Evolutionary conservation across 2,113 vertebrate genomes (phyloP).

Genomic region (Hypomesus transpacificus): DNA sequence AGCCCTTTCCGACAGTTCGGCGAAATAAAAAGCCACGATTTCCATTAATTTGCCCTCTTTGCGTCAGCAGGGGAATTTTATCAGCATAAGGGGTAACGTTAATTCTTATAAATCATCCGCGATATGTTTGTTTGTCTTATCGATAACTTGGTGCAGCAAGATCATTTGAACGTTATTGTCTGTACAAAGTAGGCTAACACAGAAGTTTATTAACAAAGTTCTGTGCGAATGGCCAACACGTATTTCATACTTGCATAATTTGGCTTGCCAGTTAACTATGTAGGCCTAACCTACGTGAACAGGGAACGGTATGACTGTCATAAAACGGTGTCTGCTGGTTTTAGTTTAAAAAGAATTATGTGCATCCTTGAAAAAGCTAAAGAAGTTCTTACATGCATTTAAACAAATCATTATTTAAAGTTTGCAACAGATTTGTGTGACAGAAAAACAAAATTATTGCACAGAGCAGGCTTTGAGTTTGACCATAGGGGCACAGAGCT

Average conservation of each 20-base stretch:
- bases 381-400: no score
- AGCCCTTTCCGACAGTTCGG: background rate
- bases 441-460: no score
- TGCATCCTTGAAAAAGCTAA: no score
- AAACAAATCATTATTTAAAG: no score
- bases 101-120: background rate
- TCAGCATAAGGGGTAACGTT: slow-evolving; percentile 37
- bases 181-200: background rate
- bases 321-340: no score
- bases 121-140: background rate
- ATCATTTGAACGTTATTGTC: background rate
- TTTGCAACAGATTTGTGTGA: no score
- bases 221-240: background rate
- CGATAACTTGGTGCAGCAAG: background rate
- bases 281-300: no score
- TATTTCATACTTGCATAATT: background rate
- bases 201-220: background rate
- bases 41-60: slow-evolving; percentile 25
- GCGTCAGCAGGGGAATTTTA: slow-evolving; percentile 15
- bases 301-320: no score
- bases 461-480: no score
- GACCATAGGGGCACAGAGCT: no score
- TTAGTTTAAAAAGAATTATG: no score
- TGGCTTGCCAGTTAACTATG: no score
- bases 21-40: slow-evolving; percentile 46